These are phyloP conservation scores for Streptopelia turtur DNA, from an alignment of 2,797 vertebrate genomes.

Conservation along the genomic window DNA sequence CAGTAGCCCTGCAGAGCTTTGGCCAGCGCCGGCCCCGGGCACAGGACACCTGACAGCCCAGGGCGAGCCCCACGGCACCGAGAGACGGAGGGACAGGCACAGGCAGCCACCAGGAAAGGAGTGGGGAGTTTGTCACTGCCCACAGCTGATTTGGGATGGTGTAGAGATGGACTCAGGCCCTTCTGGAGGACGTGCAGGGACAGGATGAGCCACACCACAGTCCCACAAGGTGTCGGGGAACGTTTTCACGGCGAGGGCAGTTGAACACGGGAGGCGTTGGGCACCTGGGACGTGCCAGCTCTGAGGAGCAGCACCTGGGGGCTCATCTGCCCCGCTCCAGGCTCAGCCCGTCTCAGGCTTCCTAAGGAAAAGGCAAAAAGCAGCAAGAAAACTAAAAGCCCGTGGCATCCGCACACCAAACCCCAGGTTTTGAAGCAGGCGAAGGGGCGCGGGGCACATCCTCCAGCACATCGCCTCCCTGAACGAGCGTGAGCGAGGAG, in stretches of 20 bases:
- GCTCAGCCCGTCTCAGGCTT: neutral
- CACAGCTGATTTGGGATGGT: neutral
- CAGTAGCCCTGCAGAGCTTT: neutral
- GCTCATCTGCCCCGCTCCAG: accelerated
- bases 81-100: neutral
- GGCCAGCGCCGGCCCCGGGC: accelerated
- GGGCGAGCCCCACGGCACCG: accelerated
- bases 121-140: neutral
- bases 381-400: neutral
- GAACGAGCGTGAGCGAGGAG: neutral
- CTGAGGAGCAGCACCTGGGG: neutral
- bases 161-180: neutral
- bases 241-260: accelerated
- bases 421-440: neutral
- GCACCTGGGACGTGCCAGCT: neutral
- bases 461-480: neutral
- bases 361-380: neutral
- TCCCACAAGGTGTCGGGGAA: accelerated
- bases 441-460: no score
- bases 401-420: neutral
- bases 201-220: accelerated
- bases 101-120: neutral
- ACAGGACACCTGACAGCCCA: accelerated
- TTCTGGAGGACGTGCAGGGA: accelerated
- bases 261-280: accelerated